Percentiles rank a stretch among this genome's conserved stretches.
These are phyloP conservation scores for Zeugodacus cucurbitae DNA, from an alignment of 1,140 invertebrate species.

Conservation along the genomic window DNA sequence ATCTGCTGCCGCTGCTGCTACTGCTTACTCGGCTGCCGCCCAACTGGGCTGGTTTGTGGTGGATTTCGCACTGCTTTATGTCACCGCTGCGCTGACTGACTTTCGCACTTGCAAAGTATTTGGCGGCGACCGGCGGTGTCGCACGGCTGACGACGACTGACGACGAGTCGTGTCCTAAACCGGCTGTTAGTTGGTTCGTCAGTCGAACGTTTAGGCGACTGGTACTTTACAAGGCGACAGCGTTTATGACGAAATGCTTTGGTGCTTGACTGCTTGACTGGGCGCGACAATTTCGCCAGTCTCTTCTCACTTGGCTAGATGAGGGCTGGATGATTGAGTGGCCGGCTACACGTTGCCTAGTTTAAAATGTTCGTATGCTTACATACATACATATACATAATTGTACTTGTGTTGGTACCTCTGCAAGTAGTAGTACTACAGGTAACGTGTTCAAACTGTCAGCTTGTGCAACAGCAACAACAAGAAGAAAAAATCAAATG, in stretches of 20 bases:
- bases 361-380: not conserved
- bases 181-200: too few species aligned
- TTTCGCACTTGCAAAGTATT: not conserved
- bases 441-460: not conserved
- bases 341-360: not conserved
- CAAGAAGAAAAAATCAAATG: not conserved
- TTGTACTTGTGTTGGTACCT: not conserved
- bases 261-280: not conserved
- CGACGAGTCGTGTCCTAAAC: not conserved
- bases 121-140: not conserved
- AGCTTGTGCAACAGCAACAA: not conserved
- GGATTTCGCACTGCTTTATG: not conserved
- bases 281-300: not conserved
- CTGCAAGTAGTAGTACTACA: not conserved
- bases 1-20: not conserved
- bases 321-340: slow-evolving; percentile 17
- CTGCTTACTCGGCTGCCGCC: not conserved
- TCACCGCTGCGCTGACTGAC: not conserved
- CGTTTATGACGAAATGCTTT: not conserved
- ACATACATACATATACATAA: not conserved
- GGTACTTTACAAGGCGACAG: not conserved
- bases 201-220: not conserved
- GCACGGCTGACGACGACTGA: not conserved
- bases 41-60: not conserved
- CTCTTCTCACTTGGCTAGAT: not conserved